A percentile compares a stretch with the other conserved stretches of the same genome.
phyloP scores from a whole-genome alignment of 2,113 vertebrate genomes.

The Athene noctua region DNA sequence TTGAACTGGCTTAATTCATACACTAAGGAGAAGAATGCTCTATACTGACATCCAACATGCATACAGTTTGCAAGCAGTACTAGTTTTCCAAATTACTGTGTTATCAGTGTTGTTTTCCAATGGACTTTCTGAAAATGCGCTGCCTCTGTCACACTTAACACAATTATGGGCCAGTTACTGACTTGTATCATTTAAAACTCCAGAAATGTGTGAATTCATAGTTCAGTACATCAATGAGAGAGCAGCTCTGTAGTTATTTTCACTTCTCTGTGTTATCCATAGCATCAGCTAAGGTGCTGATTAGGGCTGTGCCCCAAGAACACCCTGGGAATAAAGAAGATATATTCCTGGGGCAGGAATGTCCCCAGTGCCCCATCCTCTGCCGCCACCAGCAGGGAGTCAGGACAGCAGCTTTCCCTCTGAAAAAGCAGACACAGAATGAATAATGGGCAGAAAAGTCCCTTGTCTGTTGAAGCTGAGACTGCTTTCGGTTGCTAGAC shows the following conservation, averaged over 20 bases:
- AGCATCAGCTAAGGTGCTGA: neutral
- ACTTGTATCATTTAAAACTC: neutral
- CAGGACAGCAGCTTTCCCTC: neutral
- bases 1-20: neutral
- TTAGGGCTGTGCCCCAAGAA: neutral
- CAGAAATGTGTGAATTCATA: neutral
- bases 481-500: neutral
- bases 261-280: neutral
- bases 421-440: neutral
- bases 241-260: neutral
- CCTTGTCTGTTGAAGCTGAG: neutral
- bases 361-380: neutral
- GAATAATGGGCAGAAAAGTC: neutral
- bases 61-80: neutral
- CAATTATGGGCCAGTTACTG: neutral
- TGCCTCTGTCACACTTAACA: neutral
- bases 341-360: too few relatives aligned
- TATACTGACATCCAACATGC: too few relatives aligned
- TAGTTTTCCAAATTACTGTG: neutral
- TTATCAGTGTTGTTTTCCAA: accelerated
- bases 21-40: neutral
- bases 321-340: neutral
- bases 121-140: neutral
- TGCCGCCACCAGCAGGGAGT: neutral
- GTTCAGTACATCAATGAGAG: neutral